These are phyloP conservation scores for Enteromius paludinosus DNA, from an alignment of 2,797 vertebrate species.

Conservation along the genomic window DNA sequence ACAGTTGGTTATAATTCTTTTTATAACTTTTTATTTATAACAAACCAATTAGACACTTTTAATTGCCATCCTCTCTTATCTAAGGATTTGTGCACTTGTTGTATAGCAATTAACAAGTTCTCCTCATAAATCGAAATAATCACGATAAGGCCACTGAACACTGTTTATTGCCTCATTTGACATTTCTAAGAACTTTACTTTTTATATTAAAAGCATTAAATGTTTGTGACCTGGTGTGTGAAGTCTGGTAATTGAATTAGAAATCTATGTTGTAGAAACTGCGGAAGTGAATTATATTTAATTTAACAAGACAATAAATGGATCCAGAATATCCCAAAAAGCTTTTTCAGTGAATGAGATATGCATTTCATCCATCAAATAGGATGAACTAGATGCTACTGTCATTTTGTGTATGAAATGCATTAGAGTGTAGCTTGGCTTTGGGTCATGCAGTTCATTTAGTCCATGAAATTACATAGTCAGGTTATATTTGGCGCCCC, in stretches of 20 bases:
- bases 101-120: neutral
- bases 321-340: neutral
- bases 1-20: neutral
- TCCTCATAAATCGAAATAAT: neutral
- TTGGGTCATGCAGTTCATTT: neutral
- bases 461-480: neutral
- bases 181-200: neutral
- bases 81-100: slow-evolving; percentile 6
- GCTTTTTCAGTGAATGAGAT: neutral
- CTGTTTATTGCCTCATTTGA: neutral
- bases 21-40: neutral
- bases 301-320: neutral
- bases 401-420: neutral
- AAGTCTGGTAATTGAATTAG: neutral
- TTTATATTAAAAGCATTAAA: neutral
- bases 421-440: neutral
- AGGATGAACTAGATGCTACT: neutral
- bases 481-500: neutral
- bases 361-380: neutral
- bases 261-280: neutral
- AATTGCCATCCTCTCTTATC: neutral
- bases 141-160: neutral
- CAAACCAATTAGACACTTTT: slow-evolving; percentile 1
- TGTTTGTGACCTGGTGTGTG: neutral
- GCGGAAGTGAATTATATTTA: neutral